Evolutionary conservation across 2,113 vertebrate species (phyloP).

Genomic region (Plestiodon gilberti): DNA sequence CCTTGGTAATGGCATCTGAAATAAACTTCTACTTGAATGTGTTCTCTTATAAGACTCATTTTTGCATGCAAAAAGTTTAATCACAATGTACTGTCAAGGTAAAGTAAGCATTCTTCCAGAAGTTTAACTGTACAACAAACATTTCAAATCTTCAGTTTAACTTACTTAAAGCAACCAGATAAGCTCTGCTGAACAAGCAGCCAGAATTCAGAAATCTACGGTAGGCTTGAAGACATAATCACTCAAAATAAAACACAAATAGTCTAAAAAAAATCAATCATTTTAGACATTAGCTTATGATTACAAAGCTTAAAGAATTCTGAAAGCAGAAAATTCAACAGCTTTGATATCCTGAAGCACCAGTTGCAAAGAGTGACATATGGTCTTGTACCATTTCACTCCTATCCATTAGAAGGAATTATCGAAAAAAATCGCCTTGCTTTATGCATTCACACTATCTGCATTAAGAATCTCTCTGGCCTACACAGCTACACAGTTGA

Average conservation of each 20-base stretch:
- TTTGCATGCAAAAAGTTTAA: no score
- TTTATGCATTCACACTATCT: no score
- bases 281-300: no score
- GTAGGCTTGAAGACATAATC: background rate
- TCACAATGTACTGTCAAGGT: no score
- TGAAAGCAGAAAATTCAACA: background rate
- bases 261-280: no score
- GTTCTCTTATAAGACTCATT: no score
- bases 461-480: no score
- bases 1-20: background rate
- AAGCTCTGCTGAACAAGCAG: background rate
- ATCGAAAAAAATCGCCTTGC: background rate
- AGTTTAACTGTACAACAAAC: no score
- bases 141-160: background rate
- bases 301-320: background rate
- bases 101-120: no score
- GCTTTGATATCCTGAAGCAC: constrained; percentile 31
- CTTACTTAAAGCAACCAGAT: background rate
- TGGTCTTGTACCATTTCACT: background rate
- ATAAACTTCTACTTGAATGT: no score
- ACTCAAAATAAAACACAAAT: background rate
- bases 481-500: background rate
- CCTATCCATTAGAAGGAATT: constrained; percentile 29
- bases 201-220: background rate
- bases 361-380: background rate